These are phyloP conservation scores for Entomyzon cyanotis DNA, from an alignment of 2,113 vertebrate genomes.

Conservation along the genomic window DNA sequence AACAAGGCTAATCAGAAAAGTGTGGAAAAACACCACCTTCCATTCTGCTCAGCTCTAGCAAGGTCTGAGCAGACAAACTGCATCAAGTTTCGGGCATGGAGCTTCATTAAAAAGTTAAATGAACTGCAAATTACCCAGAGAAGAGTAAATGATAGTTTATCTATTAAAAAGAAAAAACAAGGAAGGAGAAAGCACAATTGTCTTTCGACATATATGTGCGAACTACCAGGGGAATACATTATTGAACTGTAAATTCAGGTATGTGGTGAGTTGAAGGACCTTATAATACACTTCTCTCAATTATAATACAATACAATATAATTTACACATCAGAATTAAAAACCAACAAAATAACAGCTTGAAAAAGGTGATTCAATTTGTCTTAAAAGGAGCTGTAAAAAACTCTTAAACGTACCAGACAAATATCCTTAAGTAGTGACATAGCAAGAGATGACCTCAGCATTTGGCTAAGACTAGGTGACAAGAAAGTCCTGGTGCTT, in stretches of 20 bases:
- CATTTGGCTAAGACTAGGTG: neutral
- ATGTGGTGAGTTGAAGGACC: neutral
- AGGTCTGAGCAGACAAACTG: neutral
- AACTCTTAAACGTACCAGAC: neutral
- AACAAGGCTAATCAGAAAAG: neutral
- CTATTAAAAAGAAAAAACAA: neutral
- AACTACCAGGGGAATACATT: neutral
- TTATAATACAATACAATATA: neutral
- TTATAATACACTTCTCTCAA: neutral
- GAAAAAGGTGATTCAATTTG: neutral
- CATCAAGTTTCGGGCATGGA: neutral
- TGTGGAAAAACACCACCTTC: neutral
- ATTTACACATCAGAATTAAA: neutral
- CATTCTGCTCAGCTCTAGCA: neutral
- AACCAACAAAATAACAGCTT: neutral
- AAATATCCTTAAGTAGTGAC: neutral
- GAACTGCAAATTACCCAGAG: neutral
- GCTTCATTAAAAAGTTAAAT: neutral
- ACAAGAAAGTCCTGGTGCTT: neutral
- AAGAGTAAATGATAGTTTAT: neutral
- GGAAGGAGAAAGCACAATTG: neutral
- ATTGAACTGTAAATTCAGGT: neutral
- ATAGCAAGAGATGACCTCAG: neutral
- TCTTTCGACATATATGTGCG: neutral
- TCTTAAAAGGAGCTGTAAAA: neutral